A percentile compares a stretch with the other conserved stretches of the same genome.
phyloP scores from a whole-genome alignment of 2,113 vertebrate genomes.

The Toxotes jaculatrix region DNA sequence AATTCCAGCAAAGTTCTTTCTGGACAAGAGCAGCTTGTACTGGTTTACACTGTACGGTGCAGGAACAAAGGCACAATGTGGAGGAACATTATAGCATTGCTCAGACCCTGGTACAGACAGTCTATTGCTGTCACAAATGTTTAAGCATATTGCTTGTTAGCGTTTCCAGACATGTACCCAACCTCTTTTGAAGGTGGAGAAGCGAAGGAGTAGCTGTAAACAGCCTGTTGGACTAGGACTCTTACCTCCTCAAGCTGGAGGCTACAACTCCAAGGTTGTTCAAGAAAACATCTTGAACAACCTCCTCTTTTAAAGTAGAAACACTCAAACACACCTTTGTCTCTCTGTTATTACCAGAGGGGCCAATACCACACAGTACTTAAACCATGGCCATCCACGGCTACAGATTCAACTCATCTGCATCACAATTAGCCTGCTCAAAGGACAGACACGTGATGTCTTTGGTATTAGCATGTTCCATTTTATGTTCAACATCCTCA shows the following conservation, averaged over 20 bases:
- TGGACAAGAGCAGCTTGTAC: not conserved
- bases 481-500: slow-evolving; percentile 18
- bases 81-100: not conserved
- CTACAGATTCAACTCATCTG: slow-evolving; percentile 11
- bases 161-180: not conserved
- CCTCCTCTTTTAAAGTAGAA: slow-evolving; percentile 21
- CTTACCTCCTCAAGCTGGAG: slow-evolving; percentile 35
- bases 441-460: slow-evolving; percentile 7
- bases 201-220: slow-evolving; percentile 20
- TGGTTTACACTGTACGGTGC: not conserved
- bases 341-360: slow-evolving; percentile 24
- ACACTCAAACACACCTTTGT: slow-evolving; percentile 31
- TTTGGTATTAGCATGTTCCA: slow-evolving; percentile 4
- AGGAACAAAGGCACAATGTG: not conserved
- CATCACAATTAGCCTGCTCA: slow-evolving; percentile 19
- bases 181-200: not conserved
- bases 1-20: not conserved
- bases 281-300: slow-evolving; percentile 36
- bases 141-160: not conserved
- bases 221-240: slow-evolving; percentile 20
- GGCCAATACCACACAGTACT: slow-evolving; percentile 28
- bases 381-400: slow-evolving; percentile 22
- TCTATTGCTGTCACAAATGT: not conserved
- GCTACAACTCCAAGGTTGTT: not conserved
- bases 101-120: not conserved